Evolutionary conservation across 1,140 invertebrate species (phyloP).

Genomic region (Tetragnatha versicolor): DNA sequence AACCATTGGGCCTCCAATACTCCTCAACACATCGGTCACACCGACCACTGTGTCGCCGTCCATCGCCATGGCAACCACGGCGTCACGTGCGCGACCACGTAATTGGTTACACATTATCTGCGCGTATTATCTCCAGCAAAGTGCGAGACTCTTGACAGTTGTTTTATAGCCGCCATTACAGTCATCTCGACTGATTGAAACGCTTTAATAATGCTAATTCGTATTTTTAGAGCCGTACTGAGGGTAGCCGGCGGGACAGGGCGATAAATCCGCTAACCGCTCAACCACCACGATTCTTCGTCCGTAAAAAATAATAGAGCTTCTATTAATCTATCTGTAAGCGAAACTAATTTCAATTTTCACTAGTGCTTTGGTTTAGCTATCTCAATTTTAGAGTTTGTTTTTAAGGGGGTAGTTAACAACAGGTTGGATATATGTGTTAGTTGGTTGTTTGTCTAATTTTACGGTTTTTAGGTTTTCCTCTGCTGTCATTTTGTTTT

Average conservation of each 20-base stretch:
- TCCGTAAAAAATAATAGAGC: not conserved
- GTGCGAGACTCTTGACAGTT: conserved; percentile 32
- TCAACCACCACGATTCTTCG: not conserved
- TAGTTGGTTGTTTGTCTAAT: too few species aligned
- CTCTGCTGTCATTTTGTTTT: too few species aligned
- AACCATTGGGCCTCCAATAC: not conserved
- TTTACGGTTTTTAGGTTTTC: too few species aligned
- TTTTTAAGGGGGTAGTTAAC: too few species aligned
- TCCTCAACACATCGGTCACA: not conserved
- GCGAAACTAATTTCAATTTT: conserved; percentile 1
- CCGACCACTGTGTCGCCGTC: not conserved
- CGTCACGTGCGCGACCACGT: conserved; percentile 12
- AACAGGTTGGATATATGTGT: too few species aligned
- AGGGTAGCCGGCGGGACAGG: not conserved
- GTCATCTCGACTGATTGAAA: conserved; percentile 14
- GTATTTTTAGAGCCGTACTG: conserved; percentile 3
- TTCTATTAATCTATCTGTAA: not conserved
- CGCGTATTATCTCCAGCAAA: not conserved
- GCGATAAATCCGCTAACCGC: not conserved
- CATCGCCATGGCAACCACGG: not conserved
- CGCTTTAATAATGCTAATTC: conserved; percentile 20
- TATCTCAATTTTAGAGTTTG: conserved; percentile 4
- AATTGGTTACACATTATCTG: conserved; percentile 41
- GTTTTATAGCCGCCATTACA: conserved; percentile 24
- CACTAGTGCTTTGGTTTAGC: not conserved